A percentile compares a stretch with the other conserved stretches of the same genome.
phyloP scores from a whole-genome alignment of 2,888 invertebrate genomes.

The Melolontha melolontha region DNA sequence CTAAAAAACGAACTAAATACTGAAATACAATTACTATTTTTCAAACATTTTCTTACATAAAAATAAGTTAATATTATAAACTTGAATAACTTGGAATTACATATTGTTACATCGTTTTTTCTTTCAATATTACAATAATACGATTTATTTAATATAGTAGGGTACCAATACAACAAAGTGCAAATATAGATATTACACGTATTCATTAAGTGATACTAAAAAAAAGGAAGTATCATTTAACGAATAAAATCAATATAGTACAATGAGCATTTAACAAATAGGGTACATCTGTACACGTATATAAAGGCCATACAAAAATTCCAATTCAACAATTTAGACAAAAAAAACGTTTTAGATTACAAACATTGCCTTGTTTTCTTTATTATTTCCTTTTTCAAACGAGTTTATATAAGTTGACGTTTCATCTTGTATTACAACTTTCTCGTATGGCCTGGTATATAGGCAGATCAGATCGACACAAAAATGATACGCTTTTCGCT shows the following conservation, averaged over 20 bases:
- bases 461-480: background rate
- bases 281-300: too few species aligned
- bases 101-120: constrained; percentile 19
- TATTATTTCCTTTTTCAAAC: too few species aligned
- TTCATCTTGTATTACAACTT: too few species aligned
- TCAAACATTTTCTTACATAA: constrained; percentile 13
- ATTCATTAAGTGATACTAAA: constrained; percentile 17
- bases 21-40: constrained; percentile 20
- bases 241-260: constrained; percentile 10
- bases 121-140: constrained; percentile 25
- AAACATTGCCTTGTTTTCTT: too few species aligned
- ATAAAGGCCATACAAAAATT: too few species aligned
- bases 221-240: constrained; percentile 27
- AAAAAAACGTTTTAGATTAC: too few species aligned
- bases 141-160: constrained; percentile 10
- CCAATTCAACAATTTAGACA: background rate
- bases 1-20: constrained; percentile 30
- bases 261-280: too few species aligned
- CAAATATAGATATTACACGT: constrained; percentile 22
- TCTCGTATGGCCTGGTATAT: too few species aligned
- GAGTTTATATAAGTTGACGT: too few species aligned
- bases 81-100: constrained; percentile 19
- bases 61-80: constrained; percentile 25
- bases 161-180: constrained; percentile 34
- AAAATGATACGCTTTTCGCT: background rate